Conservation (phyloP, 2,113 vertebrate genomes). For the Vidua macroura region DNA sequence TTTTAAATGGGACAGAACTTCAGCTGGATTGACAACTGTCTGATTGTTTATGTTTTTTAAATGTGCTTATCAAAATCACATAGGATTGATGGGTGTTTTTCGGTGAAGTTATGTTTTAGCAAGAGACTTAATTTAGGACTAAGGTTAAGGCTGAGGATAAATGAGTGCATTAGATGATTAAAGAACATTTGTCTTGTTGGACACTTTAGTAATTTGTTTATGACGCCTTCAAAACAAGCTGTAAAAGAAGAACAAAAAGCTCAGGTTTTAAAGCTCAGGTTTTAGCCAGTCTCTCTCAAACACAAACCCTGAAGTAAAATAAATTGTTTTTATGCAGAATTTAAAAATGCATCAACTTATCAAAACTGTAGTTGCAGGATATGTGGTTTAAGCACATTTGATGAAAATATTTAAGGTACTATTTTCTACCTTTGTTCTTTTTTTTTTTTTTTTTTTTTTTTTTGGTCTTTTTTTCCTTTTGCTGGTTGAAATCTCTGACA, state of each 20-base stretch:
- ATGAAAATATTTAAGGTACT: neutral
- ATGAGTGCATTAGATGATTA: constrained; percentile 92
- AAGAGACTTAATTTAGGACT: constrained; percentile 86
- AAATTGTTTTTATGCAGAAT: constrained; percentile 46
- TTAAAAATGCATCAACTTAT: constrained; percentile 29
- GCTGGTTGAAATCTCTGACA: neutral
- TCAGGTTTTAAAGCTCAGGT: constrained; percentile 57
- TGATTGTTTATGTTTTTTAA: constrained; percentile 78
- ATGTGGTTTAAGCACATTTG: neutral
- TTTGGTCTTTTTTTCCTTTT: neutral
- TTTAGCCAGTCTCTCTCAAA: constrained; percentile 53
- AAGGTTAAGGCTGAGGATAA: constrained; percentile 85
- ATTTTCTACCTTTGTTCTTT: neutral
- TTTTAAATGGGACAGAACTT: constrained; percentile 69
- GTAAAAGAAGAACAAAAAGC: constrained; percentile 63
- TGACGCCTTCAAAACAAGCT: constrained; percentile 76
- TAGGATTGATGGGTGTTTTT: constrained; percentile 84
- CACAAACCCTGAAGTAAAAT: constrained; percentile 53
- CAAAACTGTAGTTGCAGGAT: constrained; percentile 32
- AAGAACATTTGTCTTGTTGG: constrained; percentile 87
- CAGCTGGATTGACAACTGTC: constrained; percentile 76
- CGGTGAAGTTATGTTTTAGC: constrained; percentile 82
- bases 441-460: neutral
- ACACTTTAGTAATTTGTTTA: constrained; percentile 82
- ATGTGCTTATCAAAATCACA: constrained; percentile 76